Percentiles rank a stretch among this genome's conserved stretches.
These are phyloP conservation scores for Sclerurus mexicanus DNA, from an alignment of 2,113 vertebrate species.

Conservation along the genomic window DNA sequence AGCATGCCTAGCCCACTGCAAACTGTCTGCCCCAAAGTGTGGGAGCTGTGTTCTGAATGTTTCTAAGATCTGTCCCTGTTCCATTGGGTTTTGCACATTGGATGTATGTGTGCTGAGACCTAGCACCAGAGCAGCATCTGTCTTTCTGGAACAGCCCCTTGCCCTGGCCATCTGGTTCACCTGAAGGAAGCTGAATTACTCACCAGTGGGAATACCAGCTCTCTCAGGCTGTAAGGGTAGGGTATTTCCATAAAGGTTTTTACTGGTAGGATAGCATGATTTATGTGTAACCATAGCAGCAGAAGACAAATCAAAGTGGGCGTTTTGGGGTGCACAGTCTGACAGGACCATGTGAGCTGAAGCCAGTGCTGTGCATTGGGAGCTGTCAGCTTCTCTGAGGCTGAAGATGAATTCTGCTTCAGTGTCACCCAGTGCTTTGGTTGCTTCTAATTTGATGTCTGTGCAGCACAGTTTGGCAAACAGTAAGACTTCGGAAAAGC, in stretches of 20 bases:
- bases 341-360: neutral
- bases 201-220: neutral
- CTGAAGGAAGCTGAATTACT: neutral
- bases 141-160: neutral
- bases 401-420: neutral
- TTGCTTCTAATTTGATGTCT: neutral
- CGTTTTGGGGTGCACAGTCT: neutral
- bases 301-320: accelerated
- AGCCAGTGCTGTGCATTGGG: neutral
- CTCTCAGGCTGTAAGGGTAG: neutral
- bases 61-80: neutral
- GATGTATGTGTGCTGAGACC: neutral
- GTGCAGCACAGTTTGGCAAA: neutral
- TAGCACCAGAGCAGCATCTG: neutral
- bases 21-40: accelerated
- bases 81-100: neutral
- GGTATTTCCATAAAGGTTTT: neutral
- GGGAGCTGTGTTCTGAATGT: neutral
- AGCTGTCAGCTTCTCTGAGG: neutral
- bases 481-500: neutral
- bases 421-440: neutral
- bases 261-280: neutral
- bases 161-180: neutral
- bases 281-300: neutral
- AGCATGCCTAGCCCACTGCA: accelerated